Percentiles rank a stretch among this genome's conserved stretches.
phyloP scores from a whole-genome alignment of 2,888 invertebrate species.

The Habrosyne pyritoides region DNA sequence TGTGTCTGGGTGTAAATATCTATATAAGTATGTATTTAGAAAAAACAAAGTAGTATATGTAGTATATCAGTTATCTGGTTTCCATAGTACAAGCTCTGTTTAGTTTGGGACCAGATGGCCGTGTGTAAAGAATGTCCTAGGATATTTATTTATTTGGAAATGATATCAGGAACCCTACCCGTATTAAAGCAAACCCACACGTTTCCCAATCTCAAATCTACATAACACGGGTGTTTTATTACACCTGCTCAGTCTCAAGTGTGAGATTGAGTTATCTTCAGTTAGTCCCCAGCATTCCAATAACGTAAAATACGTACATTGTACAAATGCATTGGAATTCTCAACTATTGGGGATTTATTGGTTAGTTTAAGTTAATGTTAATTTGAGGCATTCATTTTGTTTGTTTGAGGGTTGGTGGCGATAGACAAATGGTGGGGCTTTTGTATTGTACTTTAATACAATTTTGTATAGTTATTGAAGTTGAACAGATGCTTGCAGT shows the following conservation, averaged over 20 bases:
- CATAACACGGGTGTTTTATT: conserved; percentile 22
- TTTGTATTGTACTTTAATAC: no score
- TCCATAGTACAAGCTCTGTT: no score
- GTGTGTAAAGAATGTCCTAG: no score
- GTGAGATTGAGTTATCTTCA: conserved; percentile 44
- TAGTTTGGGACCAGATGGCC: no score
- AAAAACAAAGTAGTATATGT: no score
- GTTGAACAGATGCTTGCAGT: no score
- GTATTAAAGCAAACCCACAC: neutral
- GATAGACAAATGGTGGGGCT: no score
- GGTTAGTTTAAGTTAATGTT: neutral
- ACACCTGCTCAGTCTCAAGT: conserved; percentile 16
- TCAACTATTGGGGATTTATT: neutral
- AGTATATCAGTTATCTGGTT: no score
- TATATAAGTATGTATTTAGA: no score
- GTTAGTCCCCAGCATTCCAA: neutral
- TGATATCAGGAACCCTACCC: neutral
- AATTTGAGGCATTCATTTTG: neutral
- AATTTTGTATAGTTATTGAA: neutral
- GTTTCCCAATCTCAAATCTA: conserved; percentile 6
- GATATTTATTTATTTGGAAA: neutral
- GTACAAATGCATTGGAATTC: neutral
- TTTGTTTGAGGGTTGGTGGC: neutral
- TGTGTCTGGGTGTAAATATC: no score
- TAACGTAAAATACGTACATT: neutral